A percentile compares a stretch with the other conserved stretches of the same genome.
phyloP scores from a whole-genome alignment of 2,888 invertebrate species.

The Druceiella hillmani region DNA sequence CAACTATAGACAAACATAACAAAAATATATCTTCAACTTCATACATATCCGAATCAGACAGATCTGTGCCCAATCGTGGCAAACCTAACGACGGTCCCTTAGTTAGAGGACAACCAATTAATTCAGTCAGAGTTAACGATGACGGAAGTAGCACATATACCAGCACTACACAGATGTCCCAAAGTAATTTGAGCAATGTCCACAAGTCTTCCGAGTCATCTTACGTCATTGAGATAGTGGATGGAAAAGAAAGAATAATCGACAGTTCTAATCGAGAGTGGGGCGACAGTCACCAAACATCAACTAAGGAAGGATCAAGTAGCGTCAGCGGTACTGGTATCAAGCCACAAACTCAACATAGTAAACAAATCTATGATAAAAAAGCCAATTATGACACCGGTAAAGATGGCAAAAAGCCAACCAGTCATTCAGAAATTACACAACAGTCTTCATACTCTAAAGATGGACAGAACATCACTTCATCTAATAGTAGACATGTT shows the following conservation, averaged over 20 bases:
- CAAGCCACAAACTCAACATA: slow-evolving; percentile 50
- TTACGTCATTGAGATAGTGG: slow-evolving; percentile 60
- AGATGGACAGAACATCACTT: slow-evolving; percentile 42
- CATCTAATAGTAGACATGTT: slow-evolving; percentile 37
- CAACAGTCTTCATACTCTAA: slow-evolving; percentile 41
- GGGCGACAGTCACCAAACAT: slow-evolving; percentile 45
- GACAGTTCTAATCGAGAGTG: slow-evolving; percentile 56
- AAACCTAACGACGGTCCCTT: not conserved
- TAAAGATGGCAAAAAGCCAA: slow-evolving; percentile 44
- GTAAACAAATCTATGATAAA: slow-evolving; percentile 49
- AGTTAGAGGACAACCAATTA: not conserved
- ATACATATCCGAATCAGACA: no score
- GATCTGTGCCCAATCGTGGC: not conserved
- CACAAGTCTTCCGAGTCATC: slow-evolving; percentile 58
- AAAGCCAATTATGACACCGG: slow-evolving; percentile 53
- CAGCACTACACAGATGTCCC: slow-evolving; percentile 42
- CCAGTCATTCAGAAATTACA: slow-evolving; percentile 36
- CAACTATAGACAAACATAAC: no score
- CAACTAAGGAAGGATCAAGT: slow-evolving; percentile 48
- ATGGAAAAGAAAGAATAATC: slow-evolving; percentile 57
- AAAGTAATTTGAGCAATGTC: slow-evolving; percentile 50
- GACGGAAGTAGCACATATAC: slow-evolving; percentile 33
- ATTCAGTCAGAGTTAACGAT: not conserved
- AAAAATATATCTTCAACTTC: no score
- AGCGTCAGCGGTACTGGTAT: slow-evolving; percentile 53